Base-by-base conservation (phyloP, 2,797 vertebrate species). In the Propithecus deckenii region DNA sequence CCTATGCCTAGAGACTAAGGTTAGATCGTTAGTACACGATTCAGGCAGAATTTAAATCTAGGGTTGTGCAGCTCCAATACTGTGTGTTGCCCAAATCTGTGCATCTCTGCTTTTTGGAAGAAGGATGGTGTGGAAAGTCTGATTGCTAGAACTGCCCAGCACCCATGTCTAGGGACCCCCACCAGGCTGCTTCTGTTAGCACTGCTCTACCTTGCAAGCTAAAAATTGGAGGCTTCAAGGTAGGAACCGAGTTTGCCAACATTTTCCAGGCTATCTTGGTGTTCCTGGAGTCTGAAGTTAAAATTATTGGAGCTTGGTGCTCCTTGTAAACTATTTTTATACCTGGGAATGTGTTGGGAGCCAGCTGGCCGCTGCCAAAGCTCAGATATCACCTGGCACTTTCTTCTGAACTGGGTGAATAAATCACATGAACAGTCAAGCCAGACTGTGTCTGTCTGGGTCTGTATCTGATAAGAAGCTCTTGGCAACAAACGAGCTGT, bases 401-500 rank as follows among this genome's bases (percentile, higher is more conserved):
- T 97, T 96, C 93, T 97, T 97, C 52, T 92, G 86, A 95, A 86
- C 5, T 0, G 55, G 20, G 79, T 48, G 91, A 96, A 96, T 97
- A 96, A 97, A 97, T 97, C 97, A 94, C 46, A n/a, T 46, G 67
- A 86, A 86, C 93, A 71, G 93, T 69, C 84, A 81, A 87, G 92
- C 97, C 97, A 98, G 97, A 98, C 97, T 76, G 59, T 94, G 95
- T 92, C 96, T 98, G 97, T 97, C 97, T 98, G 94, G 80, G 94
- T 97, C 96, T 97, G 95, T 96, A 97, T 98, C 97, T 98, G 97
- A 98, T 98, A 98, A 97, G 97, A 96, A 43, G 76, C 72, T 92
- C 86, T 71, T 63, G 94, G 96, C 90, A 95, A 93, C 86, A 96
- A 97, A 89, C 50, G 87, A 96, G 72, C 91, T 97, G 89, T 96